Evolutionary conservation across 1,140 invertebrate species (phyloP).

Genomic region (Stegodyphus mimosarum): DNA sequence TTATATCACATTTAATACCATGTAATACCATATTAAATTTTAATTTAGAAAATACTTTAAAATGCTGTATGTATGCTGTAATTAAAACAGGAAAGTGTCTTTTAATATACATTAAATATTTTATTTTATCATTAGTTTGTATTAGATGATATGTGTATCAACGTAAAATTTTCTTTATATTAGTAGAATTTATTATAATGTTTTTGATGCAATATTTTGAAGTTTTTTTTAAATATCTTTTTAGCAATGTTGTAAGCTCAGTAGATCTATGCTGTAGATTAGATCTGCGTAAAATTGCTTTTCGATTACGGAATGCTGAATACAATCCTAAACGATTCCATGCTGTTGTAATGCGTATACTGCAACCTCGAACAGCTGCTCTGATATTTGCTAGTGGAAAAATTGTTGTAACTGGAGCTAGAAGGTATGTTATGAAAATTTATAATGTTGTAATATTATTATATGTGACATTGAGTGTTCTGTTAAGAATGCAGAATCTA

Average conservation of each 20-base stretch:
- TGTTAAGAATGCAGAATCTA: too few species aligned
- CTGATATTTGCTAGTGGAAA: constrained; percentile 49
- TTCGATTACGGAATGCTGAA: constrained; percentile 48
- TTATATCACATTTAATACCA: background rate
- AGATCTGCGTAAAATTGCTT: constrained; percentile 42
- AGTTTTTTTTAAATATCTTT: background rate
- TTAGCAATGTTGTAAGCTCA: constrained; percentile 47
- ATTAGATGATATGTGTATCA: background rate
- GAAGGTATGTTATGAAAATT: constrained; percentile 9
- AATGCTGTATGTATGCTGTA: background rate
- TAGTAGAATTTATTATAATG: too few species aligned
- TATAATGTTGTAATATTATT: background rate
- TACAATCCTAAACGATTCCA: constrained; percentile 54
- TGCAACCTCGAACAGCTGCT: constrained; percentile 36
- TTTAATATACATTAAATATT: background rate
- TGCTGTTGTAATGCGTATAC: constrained; percentile 51
- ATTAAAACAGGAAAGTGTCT: background rate
- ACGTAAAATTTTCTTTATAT: background rate
- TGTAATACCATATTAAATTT: too few species aligned
- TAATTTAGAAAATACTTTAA: background rate
- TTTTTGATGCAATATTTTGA: too few species aligned
- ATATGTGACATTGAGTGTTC: background rate
- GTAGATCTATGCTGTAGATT: constrained; percentile 49
- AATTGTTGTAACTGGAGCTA: constrained; percentile 56
- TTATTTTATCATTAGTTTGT: background rate